A percentile compares a stretch with the other conserved stretches of the same genome.
These are phyloP conservation scores for Chrosomus eos DNA, from an alignment of 2,797 vertebrate species.

Conservation along the genomic window DNA sequence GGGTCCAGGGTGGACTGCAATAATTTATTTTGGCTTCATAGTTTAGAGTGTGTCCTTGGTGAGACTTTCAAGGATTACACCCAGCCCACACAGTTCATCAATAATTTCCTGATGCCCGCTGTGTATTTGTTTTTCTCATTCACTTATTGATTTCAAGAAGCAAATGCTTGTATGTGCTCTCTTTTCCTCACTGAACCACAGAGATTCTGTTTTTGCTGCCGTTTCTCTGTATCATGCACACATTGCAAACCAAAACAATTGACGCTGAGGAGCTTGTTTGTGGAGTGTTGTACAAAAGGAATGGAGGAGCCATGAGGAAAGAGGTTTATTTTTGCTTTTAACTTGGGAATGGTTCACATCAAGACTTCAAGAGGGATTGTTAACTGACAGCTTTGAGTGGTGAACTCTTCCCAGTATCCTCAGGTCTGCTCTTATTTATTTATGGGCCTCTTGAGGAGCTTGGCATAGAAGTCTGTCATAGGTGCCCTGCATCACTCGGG, in stretches of 20 bases:
- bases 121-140: slow-evolving; percentile 28
- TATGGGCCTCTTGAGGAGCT: slow-evolving; percentile 8
- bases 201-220: not conserved
- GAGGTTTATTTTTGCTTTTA: slow-evolving; percentile 11
- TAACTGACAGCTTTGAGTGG: slow-evolving; percentile 19
- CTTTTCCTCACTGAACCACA: not conserved
- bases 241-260: not conserved
- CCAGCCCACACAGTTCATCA: slow-evolving; percentile 20
- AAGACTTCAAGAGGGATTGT: slow-evolving; percentile 32
- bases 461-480: slow-evolving; percentile 32
- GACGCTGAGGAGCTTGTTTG: not conserved
- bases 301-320: not conserved
- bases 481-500: slow-evolving; percentile 1
- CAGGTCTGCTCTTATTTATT: slow-evolving; percentile 41
- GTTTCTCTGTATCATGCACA: not conserved
- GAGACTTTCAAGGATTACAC: slow-evolving; percentile 25
- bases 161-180: not conserved
- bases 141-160: slow-evolving; percentile 18
- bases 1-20: not conserved
- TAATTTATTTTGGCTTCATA: slow-evolving; percentile 1
- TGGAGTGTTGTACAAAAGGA: slow-evolving; percentile 1
- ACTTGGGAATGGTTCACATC: slow-evolving; percentile 8
- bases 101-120: slow-evolving; percentile 10
- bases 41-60: slow-evolving; percentile 20
- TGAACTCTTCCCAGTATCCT: not conserved